Conservation (phyloP, 2,888 invertebrate genomes). For the Himalopsyche anomala region DNA sequence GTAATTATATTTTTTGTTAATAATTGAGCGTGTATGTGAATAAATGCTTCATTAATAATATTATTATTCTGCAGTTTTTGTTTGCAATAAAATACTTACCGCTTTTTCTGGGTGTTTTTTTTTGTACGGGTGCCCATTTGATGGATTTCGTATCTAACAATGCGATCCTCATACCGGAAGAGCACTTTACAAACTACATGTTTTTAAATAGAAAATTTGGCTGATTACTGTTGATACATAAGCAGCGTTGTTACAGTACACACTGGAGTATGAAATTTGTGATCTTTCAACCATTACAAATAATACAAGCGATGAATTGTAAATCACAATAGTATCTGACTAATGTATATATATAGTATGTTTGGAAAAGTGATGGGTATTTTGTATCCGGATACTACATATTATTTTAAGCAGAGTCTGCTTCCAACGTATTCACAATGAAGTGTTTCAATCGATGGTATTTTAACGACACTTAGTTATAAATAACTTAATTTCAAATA, state of each 20-base stretch:
- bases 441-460: too few relatives aligned
- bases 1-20: too few relatives aligned
- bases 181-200: conserved; percentile 8
- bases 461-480: too few relatives aligned
- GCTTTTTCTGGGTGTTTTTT: not conserved
- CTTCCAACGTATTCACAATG: too few relatives aligned
- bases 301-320: not conserved
- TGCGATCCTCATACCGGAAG: conserved; percentile 29
- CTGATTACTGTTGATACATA: conserved; percentile 14
- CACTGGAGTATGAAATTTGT: conserved; percentile 40
- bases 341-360: not conserved
- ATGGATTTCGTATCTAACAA: not conserved
- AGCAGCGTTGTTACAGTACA: conserved; percentile 9
- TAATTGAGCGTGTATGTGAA: too few relatives aligned
- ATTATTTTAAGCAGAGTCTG: too few relatives aligned
- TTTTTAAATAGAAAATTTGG: conserved; percentile 5
- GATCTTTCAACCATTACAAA: conserved; percentile 18
- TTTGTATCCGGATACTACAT: too few relatives aligned
- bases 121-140: not conserved
- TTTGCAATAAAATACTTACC: too few relatives aligned
- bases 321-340: conserved; percentile 2
- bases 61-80: too few relatives aligned
- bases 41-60: too few relatives aligned
- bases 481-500: too few relatives aligned
- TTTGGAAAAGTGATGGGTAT: not conserved